Base-by-base conservation (phyloP, 2,113 vertebrate species). In the Nothobranchius kuhntae region DNA sequence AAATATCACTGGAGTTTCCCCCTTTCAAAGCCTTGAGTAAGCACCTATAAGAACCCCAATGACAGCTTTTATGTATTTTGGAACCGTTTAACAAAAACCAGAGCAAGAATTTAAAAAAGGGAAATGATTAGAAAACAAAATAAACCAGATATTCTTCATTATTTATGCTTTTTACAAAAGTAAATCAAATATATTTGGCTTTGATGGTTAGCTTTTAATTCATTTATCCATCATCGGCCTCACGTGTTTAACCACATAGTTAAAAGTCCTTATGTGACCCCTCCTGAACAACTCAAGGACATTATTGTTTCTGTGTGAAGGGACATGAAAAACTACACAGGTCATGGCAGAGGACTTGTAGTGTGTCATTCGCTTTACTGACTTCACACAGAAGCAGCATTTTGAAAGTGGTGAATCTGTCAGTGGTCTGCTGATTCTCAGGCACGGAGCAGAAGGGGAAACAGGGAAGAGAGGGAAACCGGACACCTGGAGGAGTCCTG, bases 401-500 rank as follows among this genome's bases (percentile, higher is more conserved):
- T 15, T 48, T 13, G 6, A 53, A 61, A 17, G 53, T 57, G 62
- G 74, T 17, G 53, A 76, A 58, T 68, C 53, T 66, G 44, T 71
- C 61, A 57, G 54, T n/a, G 61, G 52, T 75, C 65, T 40, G 38
- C 7, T 57, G 59, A 67, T 51, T 77, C 60, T 62, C 61, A 44
- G 30, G 63, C 44, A 68, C 13, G 12, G 38, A 47, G 63, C 46
- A 60, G 50, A 63, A 56, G 13, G 55, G 56, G 42, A 38, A 60
- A 38, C 36, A 38, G 36, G 7, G 36, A 38, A 38, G 36, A 57
- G 73, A 56, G 42, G 73, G 71, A 56, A 45, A 74, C 66, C 54
- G 87, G 89, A 89, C 90, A 90, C 88, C 90, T 91, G 90, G 90
- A 89, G 65, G 77, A 79, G 78, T 79, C 86, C 81, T 81, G 81